These are phyloP conservation scores for Gavia stellata DNA, from an alignment of 2,113 vertebrate species.

Conservation along the genomic window DNA sequence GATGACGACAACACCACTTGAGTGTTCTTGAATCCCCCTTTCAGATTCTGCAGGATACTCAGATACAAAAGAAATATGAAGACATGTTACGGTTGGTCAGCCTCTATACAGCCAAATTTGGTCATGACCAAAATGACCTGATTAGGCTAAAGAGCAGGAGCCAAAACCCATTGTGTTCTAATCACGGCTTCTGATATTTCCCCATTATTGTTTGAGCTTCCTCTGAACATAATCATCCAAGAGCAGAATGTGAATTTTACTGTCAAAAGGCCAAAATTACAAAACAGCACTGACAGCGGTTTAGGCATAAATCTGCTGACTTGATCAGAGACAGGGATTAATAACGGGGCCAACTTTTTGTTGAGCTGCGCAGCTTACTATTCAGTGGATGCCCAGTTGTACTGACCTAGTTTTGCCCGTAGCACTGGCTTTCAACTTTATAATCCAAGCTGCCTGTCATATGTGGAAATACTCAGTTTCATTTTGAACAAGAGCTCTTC, in stretches of 20 bases:
- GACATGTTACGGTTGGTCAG: not conserved
- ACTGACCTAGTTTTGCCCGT: slow-evolving; percentile 48
- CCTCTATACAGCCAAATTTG: not conserved
- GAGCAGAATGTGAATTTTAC: slow-evolving; percentile 26
- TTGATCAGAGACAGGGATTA: slow-evolving; percentile 37
- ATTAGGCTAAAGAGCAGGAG: not conserved
- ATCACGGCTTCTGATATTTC: not conserved
- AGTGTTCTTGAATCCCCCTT: not conserved
- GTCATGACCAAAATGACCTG: not conserved
- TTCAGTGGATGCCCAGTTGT: slow-evolving; percentile 28
- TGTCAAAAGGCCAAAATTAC: slow-evolving; percentile 53
- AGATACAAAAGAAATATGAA: not conserved
- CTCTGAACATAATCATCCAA: not conserved
- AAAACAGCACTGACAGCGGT: slow-evolving; percentile 42
- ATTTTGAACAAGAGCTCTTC: not conserved
- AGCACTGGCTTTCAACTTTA: not conserved
- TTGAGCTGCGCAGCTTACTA: slow-evolving; percentile 6
- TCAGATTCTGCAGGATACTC: not conserved
- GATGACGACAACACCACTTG: not conserved
- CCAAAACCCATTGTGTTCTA: not conserved
- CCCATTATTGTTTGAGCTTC: not conserved
- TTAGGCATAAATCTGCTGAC: slow-evolving; percentile 47
- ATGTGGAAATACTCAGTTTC: not conserved
- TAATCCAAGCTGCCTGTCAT: slow-evolving; percentile 14
- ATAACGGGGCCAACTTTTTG: slow-evolving; percentile 40